Evolutionary conservation across 2,113 vertebrate species (phyloP), one percentile per base, ranked within the genome.

Genomic region (Psittacula cyanocephala): DNA sequence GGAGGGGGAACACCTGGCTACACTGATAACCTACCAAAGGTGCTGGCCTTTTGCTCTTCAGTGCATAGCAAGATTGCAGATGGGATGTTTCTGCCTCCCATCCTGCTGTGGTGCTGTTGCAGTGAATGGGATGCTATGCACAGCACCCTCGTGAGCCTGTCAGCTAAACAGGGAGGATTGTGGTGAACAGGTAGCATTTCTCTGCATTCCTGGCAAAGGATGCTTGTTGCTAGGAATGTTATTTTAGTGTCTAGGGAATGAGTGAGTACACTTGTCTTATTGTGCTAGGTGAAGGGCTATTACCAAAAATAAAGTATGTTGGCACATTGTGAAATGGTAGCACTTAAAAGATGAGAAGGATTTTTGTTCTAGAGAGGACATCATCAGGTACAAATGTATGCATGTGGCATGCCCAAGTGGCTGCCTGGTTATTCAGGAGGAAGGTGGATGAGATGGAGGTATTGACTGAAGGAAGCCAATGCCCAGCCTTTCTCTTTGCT

Each of bases 251-350:
- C 87, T 60, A 55, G 81, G 67, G 65, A 47, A 47, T 9, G n/a
- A 88, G 89, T 3, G 9, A 95, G 71, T 57, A 33, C 67, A 59
- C 67, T 92, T 81, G 57, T 85, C 89, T 87, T 50, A 59, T 16
- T 70, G 75, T 72, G 71, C 67, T 94, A 74, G 82, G 86, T 95
- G 81, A 91, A 93, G 81, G 84, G 60, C 82, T 94, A 39, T 86
- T 93, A 91, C 89, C 88, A 70, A 93, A 96, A 88, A 77, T 93
- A 65, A 74, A 91, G 63, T 50, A 17, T 27, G 17, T 50, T 92
- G 93, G 85, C 85, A 90, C 63, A 7, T 28, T 49, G 41, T 11
- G 10, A 89, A 94, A 87, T 64, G 60, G 63, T 49, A 70, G 33
- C 49, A 63, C 82, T 95, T 92, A 39, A 63, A 91, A 83, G 75